Percentiles rank a stretch among this genome's conserved stretches.
Evolutionary conservation across 2,113 vertebrate genomes (phyloP).

Genomic region (Brachionichthys hirsutus): DNA sequence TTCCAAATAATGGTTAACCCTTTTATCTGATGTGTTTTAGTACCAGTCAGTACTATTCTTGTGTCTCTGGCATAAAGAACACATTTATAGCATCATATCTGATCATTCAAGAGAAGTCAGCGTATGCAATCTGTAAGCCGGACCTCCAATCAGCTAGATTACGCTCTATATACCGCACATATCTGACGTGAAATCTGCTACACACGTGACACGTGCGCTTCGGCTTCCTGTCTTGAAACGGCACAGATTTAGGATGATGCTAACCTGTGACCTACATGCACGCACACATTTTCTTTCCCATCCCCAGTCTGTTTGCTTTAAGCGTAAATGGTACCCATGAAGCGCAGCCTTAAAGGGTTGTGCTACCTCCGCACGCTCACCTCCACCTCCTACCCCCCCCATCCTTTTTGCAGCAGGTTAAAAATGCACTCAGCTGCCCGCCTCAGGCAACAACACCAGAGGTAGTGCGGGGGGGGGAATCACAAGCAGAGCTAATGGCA

Average conservation of each 20-base stretch:
- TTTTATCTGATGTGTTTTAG: too few relatives aligned
- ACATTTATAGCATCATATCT: not conserved
- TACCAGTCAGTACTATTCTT: too few relatives aligned
- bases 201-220: conserved; percentile 31
- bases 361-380: conserved; percentile 5
- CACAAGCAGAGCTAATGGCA: conserved; percentile 54
- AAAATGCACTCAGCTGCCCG: conserved; percentile 56
- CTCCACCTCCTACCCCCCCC: not conserved
- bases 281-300: conserved; percentile 3
- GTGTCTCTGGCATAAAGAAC: not conserved
- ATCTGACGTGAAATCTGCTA: too few relatives aligned
- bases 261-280: conserved; percentile 25
- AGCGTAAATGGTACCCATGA: conserved; percentile 43
- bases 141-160: too few relatives aligned
- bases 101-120: not conserved
- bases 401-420: conserved; percentile 40
- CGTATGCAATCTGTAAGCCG: too few relatives aligned
- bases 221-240: conserved; percentile 19
- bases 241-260: conserved; percentile 35
- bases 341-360: conserved; percentile 42
- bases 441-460: conserved; percentile 24
- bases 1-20: too few relatives aligned
- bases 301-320: conserved; percentile 17
- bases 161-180: too few relatives aligned
- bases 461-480: conserved; percentile 37